phyloP scores from a whole-genome alignment of 2,888 invertebrate genomes.

The Hesperia comma region DNA sequence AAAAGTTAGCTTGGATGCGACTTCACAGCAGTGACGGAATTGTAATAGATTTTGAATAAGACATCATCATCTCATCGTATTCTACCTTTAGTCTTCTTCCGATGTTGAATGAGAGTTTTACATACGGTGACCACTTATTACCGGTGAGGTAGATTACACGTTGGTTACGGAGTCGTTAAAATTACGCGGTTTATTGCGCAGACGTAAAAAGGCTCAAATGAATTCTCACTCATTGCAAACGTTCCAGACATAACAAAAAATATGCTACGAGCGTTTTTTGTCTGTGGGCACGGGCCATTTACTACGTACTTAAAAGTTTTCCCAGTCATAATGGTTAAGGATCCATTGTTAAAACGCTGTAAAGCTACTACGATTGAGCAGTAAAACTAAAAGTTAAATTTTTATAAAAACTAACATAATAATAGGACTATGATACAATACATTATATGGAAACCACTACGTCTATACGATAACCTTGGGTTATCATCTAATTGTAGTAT shows the following conservation, averaged over 20 bases:
- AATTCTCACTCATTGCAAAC: constrained; percentile 29
- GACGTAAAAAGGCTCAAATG: constrained; percentile 20
- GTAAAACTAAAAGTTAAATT: background rate
- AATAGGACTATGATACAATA: background rate
- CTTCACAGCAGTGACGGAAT: too few relatives aligned
- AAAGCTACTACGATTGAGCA: background rate
- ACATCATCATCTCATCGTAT: background rate
- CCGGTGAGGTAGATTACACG: background rate
- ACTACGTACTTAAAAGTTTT: constrained; percentile 33
- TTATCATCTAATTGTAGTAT: background rate
- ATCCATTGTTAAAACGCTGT: constrained; percentile 16
- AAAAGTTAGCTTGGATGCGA: too few relatives aligned
- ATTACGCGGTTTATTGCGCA: constrained; percentile 4
- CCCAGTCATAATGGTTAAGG: constrained; percentile 16
- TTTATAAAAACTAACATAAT: background rate
- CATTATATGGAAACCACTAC: background rate
- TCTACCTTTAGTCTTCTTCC: background rate
- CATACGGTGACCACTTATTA: background rate
- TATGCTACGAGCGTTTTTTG: constrained; percentile 24
- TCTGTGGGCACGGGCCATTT: constrained; percentile 26
- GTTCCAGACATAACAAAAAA: constrained; percentile 32
- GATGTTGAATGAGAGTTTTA: background rate
- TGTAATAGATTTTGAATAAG: too few relatives aligned
- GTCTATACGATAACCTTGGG: background rate
- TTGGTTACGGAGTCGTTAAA: constrained; percentile 5